Evolutionary conservation across 2,797 vertebrate genomes (phyloP), one percentile per base, ranked within the genome.

Genomic region (Anabas testudineus): DNA sequence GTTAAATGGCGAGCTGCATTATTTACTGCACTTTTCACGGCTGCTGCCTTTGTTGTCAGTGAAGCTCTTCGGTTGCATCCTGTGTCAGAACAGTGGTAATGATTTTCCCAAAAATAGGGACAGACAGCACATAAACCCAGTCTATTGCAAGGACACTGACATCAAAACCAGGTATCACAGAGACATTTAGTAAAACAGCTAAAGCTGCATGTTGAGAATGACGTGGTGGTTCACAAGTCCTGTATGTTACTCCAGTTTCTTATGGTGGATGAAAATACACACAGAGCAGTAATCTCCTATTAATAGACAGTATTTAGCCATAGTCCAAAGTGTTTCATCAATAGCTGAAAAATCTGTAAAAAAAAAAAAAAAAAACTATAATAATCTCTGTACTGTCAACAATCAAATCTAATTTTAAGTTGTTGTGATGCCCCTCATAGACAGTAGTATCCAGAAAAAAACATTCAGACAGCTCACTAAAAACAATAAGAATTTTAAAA

Each of bases 1-100:
- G 36, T 36, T 56, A 21, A 51, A 47, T 7, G n/a, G 18, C 19
- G 10, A 54, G 2, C 21, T 60, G 15, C 13, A 60, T 65, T 54
- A 54, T 70, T 53, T n/a, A 24, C 18, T 59, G 24, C 18, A 6
- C 9, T 10, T 58, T 18, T 28, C 22, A 18, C 15, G 41, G 19
- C 19, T 7, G 36, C 43, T n/a, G 43, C 6, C 34, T 71, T 46
- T 64, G 57, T 41, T 59, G 67, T 15, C 21, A 18, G 34, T 42
- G 34, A 54, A 13, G 10, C 4, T 51, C 14, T 45, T 37, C 48
- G 62, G 19, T 24, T 43, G 19, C 10, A 28, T 53, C 48, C 26
- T 19, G 41, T 0, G 3, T 26, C 34, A 53, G 47, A 49, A 24
- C 4, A 21, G 34, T 5, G 36, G 24, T 12, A 24, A 13, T 16